Evolutionary conservation across 2,888 invertebrate species (phyloP), one percentile per base, ranked within the genome.

Genomic region (Scaptomyza cyrtandrae): DNA sequence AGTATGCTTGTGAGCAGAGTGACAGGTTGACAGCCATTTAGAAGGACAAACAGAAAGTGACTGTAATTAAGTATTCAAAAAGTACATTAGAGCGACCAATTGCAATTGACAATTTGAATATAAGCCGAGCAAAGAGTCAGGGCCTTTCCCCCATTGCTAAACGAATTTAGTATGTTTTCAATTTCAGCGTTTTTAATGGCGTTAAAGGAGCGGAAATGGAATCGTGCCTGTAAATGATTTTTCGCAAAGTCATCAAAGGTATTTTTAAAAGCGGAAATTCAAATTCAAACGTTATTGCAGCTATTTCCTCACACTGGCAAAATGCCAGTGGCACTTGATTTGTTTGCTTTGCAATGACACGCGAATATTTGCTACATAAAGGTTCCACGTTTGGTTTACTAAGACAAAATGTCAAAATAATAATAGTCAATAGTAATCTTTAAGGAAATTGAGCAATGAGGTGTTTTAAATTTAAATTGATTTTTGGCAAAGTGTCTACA

Each of bases 191-290:
- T n/a, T 74, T 80, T 85, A 86, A 82, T 85, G 74, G 62, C 50
- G 76, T 78, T 87, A 85, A 84, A 82, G 66, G 80, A 74, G 64
- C 87, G 84, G 84, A 85, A 85, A 85, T 85, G 76, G 67, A 78
- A 78, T 72, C 80, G 85, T 76, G 78, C 72, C 76, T 52, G 73
- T 62, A 78, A 72, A 66, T 71, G 72, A 63, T 72, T 71, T 71
- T 72, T 83, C 62, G 82, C 78, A 71, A 73, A 78, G 82, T 84
- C 87, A 86, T 85, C 74, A 69, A 87, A 76, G 72, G 80, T 85
- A 87, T 87, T 85, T 78, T 68, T 69, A 45, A 61, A 52, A 49
- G 62, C 54, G 71, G 64, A 82, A 74, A 74, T 76, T 76, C 56
- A 68, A 87, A 71, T 71, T 82, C 74, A 82, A 82, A 73, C 80